These are phyloP conservation scores for Subacronicta megacephala DNA, from an alignment of 2,888 invertebrate species.

Conservation along the genomic window DNA sequence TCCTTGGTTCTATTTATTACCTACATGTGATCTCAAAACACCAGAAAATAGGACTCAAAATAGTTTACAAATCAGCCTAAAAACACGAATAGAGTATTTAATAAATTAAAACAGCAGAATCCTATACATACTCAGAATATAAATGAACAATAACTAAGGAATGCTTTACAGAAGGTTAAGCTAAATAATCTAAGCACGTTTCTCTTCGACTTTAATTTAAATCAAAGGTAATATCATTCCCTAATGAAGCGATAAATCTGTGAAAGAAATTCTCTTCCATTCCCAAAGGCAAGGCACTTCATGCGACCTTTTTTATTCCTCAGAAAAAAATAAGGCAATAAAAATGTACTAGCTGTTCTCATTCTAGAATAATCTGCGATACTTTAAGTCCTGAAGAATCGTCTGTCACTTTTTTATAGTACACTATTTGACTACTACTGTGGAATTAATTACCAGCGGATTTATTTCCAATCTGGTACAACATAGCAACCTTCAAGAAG, in stretches of 20 bases:
- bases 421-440: too few species aligned
- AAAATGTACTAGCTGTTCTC: neutral
- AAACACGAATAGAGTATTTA: slow-evolving; percentile 9
- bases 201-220: slow-evolving; percentile 58
- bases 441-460: too few species aligned
- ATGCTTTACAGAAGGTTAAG: slow-evolving; percentile 29
- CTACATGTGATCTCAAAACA: too few species aligned
- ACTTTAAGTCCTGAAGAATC: too few species aligned
- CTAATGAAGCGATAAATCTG: slow-evolving; percentile 63
- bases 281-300: neutral
- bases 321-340: neutral
- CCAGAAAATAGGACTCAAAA: too few species aligned
- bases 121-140: slow-evolving; percentile 14
- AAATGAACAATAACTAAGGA: slow-evolving; percentile 44
- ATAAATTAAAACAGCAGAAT: slow-evolving; percentile 20
- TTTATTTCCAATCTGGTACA: too few species aligned
- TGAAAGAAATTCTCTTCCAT: slow-evolving; percentile 30
- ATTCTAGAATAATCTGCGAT: neutral
- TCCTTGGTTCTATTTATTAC: too few species aligned
- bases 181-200: slow-evolving; percentile 36
- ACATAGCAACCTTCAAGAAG: too few species aligned
- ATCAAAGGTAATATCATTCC: slow-evolving; percentile 50
- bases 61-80: too few species aligned
- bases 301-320: neutral
- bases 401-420: too few species aligned